Percentiles rank a stretch among this genome's conserved stretches.
Conservation (phyloP, 2,797 vertebrate genomes). For the Garrulus glandarius region DNA sequence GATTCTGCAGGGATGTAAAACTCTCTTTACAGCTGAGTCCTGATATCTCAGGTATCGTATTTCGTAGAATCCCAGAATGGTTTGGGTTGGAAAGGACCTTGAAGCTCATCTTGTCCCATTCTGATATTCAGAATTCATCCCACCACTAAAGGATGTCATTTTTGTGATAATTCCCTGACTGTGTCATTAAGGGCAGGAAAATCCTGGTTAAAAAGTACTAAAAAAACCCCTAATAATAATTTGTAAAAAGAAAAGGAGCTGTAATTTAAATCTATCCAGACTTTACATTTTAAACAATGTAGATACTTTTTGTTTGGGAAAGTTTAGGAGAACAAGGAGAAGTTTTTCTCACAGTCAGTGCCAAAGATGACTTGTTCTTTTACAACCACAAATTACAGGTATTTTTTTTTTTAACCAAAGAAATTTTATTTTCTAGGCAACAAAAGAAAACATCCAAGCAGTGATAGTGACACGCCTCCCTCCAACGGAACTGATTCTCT, state of each 20-base stretch:
- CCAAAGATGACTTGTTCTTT: not conserved
- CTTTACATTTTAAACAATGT: not conserved
- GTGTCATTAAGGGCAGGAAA: not conserved
- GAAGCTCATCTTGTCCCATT: not conserved
- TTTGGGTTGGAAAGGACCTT: not conserved
- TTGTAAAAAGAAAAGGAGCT: not conserved
- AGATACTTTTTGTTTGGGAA: not conserved
- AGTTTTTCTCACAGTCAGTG: not conserved
- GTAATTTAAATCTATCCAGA: not conserved
- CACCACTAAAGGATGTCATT: not conserved
- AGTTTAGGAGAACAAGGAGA: not conserved
- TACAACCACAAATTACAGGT: not conserved
- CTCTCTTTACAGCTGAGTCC: not conserved
- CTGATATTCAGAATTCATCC: not conserved
- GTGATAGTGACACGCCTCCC: not conserved
- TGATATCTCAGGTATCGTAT: not conserved
- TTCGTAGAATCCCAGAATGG: not conserved
- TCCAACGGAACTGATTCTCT: not conserved
- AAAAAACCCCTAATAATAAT: rapidly evolving
- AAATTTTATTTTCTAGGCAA: constrained; percentile 49
- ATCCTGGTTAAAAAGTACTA: not conserved
- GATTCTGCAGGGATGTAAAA: not conserved
- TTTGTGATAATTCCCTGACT: not conserved
- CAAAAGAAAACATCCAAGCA: constrained; percentile 12
- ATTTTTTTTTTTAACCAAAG: constrained; percentile 10